A percentile compares a stretch with the other conserved stretches of the same genome.
Conservation (phyloP, 2,113 vertebrate species). For the Dipodomys spectabilis region DNA sequence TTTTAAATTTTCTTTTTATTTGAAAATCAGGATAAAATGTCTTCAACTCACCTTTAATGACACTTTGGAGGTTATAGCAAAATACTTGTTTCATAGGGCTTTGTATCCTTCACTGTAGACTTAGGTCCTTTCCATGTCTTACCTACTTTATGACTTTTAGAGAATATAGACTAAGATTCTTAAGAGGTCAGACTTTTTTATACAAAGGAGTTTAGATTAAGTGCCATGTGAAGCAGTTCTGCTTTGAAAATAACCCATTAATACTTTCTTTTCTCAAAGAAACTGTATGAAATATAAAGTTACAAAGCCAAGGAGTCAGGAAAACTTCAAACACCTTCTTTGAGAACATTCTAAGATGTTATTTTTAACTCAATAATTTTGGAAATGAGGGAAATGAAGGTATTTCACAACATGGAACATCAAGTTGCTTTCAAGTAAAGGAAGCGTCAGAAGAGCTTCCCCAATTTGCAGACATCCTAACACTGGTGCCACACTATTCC, state of each 20-base stretch:
- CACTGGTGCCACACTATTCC: not conserved
- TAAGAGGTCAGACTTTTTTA: not conserved
- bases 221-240: not conserved
- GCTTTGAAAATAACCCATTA: not conserved
- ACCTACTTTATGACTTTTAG: not conserved
- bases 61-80: not conserved
- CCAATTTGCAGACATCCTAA: not conserved
- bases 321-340: not conserved
- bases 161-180: not conserved
- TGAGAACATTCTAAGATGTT: not conserved
- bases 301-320: not conserved
- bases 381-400: not conserved
- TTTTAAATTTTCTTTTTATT: not conserved
- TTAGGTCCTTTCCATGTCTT: not conserved
- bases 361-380: constrained; percentile 24
- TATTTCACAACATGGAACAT: not conserved
- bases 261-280: not conserved
- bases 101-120: not conserved
- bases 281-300: not conserved
- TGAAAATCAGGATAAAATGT: not conserved
- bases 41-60: not conserved
- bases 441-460: not conserved
- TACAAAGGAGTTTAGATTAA: not conserved
- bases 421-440: not conserved
- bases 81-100: not conserved